Evolutionary conservation across 2,888 invertebrate genomes (phyloP).

Genomic region (Acleris cristana): DNA sequence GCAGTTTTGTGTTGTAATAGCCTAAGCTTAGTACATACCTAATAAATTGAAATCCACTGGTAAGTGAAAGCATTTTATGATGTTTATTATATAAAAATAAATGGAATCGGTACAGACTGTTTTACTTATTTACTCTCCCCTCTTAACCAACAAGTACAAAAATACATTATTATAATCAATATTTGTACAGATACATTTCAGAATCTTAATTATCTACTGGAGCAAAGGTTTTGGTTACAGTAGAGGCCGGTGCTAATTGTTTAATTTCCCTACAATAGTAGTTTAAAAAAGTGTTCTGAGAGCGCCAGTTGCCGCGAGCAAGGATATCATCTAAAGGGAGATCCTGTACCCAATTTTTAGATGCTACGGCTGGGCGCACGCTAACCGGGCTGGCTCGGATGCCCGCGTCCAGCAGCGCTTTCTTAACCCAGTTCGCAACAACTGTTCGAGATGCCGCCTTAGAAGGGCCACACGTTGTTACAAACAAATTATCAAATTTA

Average conservation of each 20-base stretch:
- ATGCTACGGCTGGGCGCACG: conserved; percentile 31
- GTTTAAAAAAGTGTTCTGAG: too few relatives aligned
- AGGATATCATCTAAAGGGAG: conserved; percentile 27
- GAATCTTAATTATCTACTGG: background rate
- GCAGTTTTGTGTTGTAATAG: too few relatives aligned
- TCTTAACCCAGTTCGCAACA: conserved; percentile 31
- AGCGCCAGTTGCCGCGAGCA: too few relatives aligned
- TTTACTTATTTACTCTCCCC: too few relatives aligned
- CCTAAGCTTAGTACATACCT: too few relatives aligned
- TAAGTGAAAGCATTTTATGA: too few relatives aligned
- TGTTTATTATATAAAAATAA: too few relatives aligned
- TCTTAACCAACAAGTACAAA: too few relatives aligned
- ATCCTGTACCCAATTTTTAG: conserved; percentile 28
- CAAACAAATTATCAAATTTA: conserved; percentile 22
- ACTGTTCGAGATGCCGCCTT: conserved; percentile 30
- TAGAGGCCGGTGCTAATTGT: background rate
- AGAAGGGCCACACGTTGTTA: conserved; percentile 21
- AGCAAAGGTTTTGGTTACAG: background rate
- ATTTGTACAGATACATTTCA: too few relatives aligned
- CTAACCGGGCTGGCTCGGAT: conserved; percentile 27
- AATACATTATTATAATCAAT: too few relatives aligned
- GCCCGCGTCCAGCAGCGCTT: conserved; percentile 14
- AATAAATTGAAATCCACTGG: too few relatives aligned
- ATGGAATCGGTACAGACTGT: too few relatives aligned
- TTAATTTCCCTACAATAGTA: conserved; percentile 19